These are phyloP conservation scores for Microctonus brassicae DNA, from an alignment of 2,888 invertebrate genomes.

Conservation along the genomic window DNA sequence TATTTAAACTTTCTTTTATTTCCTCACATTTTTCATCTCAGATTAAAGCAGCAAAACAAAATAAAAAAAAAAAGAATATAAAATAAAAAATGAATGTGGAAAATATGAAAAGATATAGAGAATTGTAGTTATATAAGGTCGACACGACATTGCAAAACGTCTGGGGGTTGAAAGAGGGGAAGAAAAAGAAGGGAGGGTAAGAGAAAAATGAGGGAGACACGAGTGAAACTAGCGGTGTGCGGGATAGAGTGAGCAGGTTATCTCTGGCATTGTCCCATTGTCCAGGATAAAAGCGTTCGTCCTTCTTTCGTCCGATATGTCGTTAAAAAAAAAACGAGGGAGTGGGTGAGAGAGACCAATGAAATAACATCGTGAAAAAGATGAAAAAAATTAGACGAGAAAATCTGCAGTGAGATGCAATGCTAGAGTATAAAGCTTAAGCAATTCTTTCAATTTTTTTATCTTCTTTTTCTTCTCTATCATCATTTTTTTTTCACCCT, in stretches of 20 bases:
- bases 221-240: constrained; percentile 4
- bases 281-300: constrained; percentile 48
- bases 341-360: constrained; percentile 2
- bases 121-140: constrained; percentile 27
- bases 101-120: not conserved
- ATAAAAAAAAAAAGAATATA: constrained; percentile 36
- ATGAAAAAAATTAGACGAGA: constrained; percentile 25
- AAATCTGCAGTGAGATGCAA: constrained; percentile 26
- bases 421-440: constrained; percentile 7
- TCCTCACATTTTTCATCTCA: constrained; percentile 20
- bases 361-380: constrained; percentile 18
- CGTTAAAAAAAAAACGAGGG: constrained; percentile 24
- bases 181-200: constrained; percentile 20
- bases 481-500: not conserved
- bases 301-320: constrained; percentile 50
- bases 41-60: not conserved
- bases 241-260: constrained; percentile 39
- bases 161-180: not conserved
- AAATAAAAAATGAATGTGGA: not conserved
- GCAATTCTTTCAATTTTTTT: constrained; percentile 11
- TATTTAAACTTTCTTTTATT: constrained; percentile 1
- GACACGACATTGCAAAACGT: constrained; percentile 37
- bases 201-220: constrained; percentile 9
- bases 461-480: not conserved
- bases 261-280: constrained; percentile 51